These are phyloP conservation scores for Fratercula arctica DNA, from an alignment of 2,797 vertebrate species.

Conservation along the genomic window DNA sequence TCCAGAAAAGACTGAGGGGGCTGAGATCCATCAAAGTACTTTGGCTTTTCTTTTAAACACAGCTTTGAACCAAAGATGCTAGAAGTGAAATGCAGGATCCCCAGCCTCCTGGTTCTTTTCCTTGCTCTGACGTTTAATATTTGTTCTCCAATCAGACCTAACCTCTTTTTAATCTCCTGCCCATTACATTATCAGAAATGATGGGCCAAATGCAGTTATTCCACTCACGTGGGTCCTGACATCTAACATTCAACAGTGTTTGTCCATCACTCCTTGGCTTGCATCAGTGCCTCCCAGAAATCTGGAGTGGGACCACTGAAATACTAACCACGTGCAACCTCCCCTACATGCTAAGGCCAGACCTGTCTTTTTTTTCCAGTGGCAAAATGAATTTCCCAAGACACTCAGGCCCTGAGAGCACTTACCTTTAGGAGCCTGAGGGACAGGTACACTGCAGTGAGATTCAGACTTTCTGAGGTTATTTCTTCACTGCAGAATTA, in stretches of 20 bases:
- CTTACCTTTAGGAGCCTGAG: background rate
- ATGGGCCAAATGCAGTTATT: background rate
- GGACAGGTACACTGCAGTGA: background rate
- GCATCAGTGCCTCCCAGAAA: background rate
- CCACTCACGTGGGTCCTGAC: background rate
- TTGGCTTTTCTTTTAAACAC: background rate
- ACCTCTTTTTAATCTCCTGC: background rate
- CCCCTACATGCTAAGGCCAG: background rate
- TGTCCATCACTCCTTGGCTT: background rate
- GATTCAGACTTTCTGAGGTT: background rate
- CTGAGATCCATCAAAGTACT: background rate
- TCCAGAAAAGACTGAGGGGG: background rate
- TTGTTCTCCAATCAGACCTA: background rate
- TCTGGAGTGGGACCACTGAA: background rate
- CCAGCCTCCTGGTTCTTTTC: background rate
- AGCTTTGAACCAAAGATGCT: background rate
- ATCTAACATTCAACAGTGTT: background rate
- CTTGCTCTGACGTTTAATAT: background rate
- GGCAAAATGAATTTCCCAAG: background rate
- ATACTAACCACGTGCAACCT: background rate
- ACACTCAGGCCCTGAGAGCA: background rate
- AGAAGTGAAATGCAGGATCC: background rate
- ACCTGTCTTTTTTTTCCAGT: background rate
- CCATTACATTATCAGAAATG: background rate
- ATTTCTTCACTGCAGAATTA: slow-evolving; percentile 28